Percentiles rank a stretch among this genome's conserved stretches.
phyloP scores from a whole-genome alignment of 2,888 invertebrate species.

The Oscheius myriophilus region DNA sequence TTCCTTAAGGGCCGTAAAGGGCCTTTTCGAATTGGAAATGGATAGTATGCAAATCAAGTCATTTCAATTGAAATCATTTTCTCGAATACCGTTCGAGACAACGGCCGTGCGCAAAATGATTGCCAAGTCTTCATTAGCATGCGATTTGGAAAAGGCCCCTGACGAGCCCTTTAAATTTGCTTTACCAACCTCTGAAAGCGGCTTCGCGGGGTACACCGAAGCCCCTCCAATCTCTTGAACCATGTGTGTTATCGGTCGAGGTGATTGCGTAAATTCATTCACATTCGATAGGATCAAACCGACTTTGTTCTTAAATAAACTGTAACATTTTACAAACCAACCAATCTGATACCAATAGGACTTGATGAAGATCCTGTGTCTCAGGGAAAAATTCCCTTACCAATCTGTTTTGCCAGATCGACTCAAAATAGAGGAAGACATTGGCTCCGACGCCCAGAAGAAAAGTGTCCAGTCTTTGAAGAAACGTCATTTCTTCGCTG shows the following conservation, averaged over 20 bases:
- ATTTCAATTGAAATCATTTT: no score
- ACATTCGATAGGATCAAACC: slow-evolving; percentile 12
- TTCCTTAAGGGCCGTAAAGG: no score
- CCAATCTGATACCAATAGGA: not conserved
- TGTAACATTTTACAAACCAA: not conserved
- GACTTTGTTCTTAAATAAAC: slow-evolving; percentile 12
- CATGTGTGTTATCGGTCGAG: slow-evolving; percentile 9
- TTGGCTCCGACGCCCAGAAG: not conserved
- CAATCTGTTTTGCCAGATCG: not conserved
- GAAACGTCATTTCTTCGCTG: slow-evolving; percentile 8
- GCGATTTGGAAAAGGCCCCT: no score
- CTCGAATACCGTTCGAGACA: no score
- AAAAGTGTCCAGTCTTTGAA: slow-evolving; percentile 8
- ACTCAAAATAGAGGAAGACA: not conserved
- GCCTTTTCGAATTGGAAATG: no score
- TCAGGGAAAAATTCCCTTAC: slow-evolving; percentile 3
- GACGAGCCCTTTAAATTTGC: not conserved
- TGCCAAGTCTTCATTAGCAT: no score
- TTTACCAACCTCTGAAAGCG: slow-evolving; percentile 1
- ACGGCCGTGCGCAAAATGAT: no score
- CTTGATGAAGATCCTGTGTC: not conserved
- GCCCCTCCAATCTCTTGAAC: slow-evolving; percentile 14
- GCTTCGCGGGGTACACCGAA: slow-evolving; percentile 6
- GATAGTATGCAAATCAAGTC: no score
- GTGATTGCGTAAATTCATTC: slow-evolving; percentile 24